Evolutionary conservation across 2,797 vertebrate species (phyloP), one percentile per base, ranked within the genome.

Genomic region (Synaphobranchus kaupii): DNA sequence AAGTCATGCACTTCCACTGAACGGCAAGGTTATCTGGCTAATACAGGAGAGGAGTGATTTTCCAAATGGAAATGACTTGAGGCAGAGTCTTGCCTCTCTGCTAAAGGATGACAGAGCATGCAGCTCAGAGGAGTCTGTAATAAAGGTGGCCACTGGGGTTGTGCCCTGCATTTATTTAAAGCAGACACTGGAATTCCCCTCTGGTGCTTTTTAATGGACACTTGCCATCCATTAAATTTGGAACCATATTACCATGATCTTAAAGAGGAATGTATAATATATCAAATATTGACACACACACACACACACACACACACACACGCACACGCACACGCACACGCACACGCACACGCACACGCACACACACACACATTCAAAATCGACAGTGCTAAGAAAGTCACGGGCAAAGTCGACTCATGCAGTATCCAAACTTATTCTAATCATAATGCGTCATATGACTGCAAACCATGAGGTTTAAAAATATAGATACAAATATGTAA

Each of bases 211-310:
- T 88, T 68, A 89, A 91, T 92, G 90, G 90, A 90, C 87, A 86
- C 85, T 48, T 88, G 76, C 91, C 4, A 54, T 56, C 91, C 58
- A n/a, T 20, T 87, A 66, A 80, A 92, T 92, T 91, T 93, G 90
- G 89, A 87, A 90, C 91, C 87, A 87, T 87, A 89, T 90, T 88
- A 91, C 83, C 88, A 47, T 52, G 86, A 87, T 89, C 68, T 89
- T 89, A 34, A 90, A 88, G 89, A 91, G 47, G 60, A 91, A 78
- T 86, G 73, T 91, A 93, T 86, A 88, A 89, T 90, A 92, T 89
- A 92, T 89, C 87, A 92, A 93, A 93, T 93, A 92, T 89, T 93
- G 92, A 94, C 73, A 95, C 86, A 94, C 90, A 93, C 90, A 92
- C 88, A 94, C 88, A 81, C 90, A 89, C 84, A 94, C 73, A 95